Conservation (phyloP, 2,113 vertebrate species). For the Oreotrochilus melanogaster region DNA sequence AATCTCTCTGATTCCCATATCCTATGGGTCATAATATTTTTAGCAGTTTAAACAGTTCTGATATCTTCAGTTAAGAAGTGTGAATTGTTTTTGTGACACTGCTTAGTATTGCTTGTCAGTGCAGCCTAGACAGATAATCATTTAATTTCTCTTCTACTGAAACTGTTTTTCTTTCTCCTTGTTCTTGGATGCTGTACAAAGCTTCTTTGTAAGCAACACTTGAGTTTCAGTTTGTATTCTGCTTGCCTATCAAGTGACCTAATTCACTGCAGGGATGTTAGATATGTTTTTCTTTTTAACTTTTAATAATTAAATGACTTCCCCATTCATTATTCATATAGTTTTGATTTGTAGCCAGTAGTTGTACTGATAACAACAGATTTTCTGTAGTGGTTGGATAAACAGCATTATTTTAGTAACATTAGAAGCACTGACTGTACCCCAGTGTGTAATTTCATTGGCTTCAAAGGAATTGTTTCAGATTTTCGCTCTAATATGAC, state of each 20-base stretch:
- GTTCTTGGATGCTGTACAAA: constrained; percentile 23
- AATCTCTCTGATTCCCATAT: not conserved
- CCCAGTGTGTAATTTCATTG: not conserved
- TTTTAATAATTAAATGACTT: constrained; percentile 65
- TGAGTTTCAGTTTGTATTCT: constrained; percentile 51
- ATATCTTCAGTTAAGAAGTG: not conserved
- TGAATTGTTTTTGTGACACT: not conserved
- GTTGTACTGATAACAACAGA: constrained; percentile 34
- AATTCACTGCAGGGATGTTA: constrained; percentile 51
- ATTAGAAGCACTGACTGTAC: constrained; percentile 14
- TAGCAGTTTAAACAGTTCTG: not conserved
- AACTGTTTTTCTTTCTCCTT: constrained; percentile 14
- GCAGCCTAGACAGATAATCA: not conserved
- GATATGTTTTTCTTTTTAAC: constrained; percentile 33
- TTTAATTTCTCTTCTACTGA: not conserved
- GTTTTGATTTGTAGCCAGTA: constrained; percentile 55
- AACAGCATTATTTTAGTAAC: constrained; percentile 39
- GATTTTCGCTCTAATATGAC: not conserved
- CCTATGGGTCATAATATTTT: not conserved
- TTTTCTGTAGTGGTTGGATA: constrained; percentile 38
- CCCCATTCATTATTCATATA: constrained; percentile 57
- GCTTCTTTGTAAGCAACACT: constrained; percentile 39
- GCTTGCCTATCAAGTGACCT: constrained; percentile 47
- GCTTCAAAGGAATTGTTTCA: not conserved
- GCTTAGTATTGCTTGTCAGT: not conserved